Evolutionary conservation across 2,888 invertebrate species (phyloP).

Genomic region (Gandaritis pyraliata): DNA sequence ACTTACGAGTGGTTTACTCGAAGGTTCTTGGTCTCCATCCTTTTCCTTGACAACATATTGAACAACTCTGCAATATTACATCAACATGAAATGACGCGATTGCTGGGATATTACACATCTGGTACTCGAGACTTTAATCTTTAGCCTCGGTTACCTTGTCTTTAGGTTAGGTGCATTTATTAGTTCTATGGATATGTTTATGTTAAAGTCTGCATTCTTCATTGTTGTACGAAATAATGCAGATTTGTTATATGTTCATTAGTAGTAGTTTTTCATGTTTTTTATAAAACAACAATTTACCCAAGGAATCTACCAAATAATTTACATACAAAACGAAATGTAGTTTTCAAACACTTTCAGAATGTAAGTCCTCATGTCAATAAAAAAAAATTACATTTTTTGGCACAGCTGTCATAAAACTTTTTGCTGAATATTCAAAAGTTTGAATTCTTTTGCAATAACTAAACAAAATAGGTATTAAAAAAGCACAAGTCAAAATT

Average conservation of each 20-base stretch:
- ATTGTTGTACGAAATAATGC: conserved; percentile 36
- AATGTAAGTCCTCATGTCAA: no score
- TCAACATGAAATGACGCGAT: conserved; percentile 35
- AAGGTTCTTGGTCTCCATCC: conserved; percentile 38
- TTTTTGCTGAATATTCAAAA: no score
- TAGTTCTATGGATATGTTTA: conserved; percentile 54
- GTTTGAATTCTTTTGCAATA: no score
- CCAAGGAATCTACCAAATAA: background rate
- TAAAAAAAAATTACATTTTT: no score
- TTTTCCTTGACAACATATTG: conserved; percentile 55
- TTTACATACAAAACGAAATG: background rate
- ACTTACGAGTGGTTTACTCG: conserved; percentile 56
- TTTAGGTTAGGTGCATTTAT: conserved; percentile 37
- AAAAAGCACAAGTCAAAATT: no score
- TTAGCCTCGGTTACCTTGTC: conserved; percentile 39
- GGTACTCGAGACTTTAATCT: conserved; percentile 2
- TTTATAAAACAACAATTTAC: background rate
- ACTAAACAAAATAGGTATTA: no score
- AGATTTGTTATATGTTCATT: background rate
- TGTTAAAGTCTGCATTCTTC: conserved; percentile 45
- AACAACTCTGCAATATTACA: conserved; percentile 61
- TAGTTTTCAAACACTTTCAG: no score
- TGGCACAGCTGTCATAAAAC: no score
- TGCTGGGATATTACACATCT: background rate
- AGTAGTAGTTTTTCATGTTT: background rate